Evolutionary conservation across 2,888 invertebrate species (phyloP).

Genomic region (Lepidocyrtinus sp.): DNA sequence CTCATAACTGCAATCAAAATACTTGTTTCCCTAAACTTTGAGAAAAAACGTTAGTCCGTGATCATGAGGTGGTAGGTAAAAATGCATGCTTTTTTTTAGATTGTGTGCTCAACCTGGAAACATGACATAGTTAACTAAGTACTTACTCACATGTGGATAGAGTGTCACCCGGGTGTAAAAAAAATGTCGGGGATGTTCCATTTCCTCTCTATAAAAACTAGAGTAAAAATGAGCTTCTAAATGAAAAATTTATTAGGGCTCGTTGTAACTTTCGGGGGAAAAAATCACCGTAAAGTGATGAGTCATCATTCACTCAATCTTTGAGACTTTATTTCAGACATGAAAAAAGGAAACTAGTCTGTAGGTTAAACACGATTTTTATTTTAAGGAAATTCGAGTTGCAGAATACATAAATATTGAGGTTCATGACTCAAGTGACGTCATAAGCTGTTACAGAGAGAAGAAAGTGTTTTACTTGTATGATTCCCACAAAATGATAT

Average conservation of each 20-base stretch:
- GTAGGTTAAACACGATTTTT: not conserved
- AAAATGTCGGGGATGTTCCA: slow-evolving; percentile 5
- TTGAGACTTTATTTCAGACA: not conserved
- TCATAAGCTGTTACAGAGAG: not conserved
- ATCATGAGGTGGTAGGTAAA: not conserved
- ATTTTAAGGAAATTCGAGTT: not conserved
- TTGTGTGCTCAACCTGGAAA: slow-evolving; percentile 41
- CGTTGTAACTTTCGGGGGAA: not conserved
- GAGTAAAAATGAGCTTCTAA: slow-evolving; percentile 1
- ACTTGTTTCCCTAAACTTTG: slow-evolving; percentile 1
- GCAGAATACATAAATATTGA: not conserved
- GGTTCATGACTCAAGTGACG: not conserved
- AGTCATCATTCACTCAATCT: not conserved
- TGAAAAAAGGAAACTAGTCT: not conserved
- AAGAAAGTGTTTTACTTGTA: too few relatives aligned
- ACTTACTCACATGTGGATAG: not conserved
- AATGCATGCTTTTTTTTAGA: not conserved
- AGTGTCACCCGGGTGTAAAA: not conserved
- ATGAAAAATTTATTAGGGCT: not conserved
- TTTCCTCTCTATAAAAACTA: not conserved
- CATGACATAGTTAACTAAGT: slow-evolving; percentile 31
- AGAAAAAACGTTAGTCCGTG: not conserved
- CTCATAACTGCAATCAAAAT: not conserved
- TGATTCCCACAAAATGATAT: too few relatives aligned
- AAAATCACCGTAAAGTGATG: not conserved